These are phyloP conservation scores for Heteronetta atricapilla DNA, from an alignment of 2,113 vertebrate species.

Conservation along the genomic window DNA sequence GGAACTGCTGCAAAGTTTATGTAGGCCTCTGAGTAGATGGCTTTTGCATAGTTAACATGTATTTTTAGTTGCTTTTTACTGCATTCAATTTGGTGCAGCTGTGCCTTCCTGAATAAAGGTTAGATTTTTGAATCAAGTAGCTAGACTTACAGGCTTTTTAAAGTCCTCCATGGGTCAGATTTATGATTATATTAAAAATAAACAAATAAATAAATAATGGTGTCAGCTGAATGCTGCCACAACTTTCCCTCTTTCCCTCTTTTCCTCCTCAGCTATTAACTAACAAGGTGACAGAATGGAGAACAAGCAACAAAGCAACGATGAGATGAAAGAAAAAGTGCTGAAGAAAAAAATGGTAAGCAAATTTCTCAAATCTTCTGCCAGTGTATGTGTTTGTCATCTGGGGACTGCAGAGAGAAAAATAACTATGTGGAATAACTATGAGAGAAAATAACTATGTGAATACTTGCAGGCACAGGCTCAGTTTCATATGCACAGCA, in stretches of 20 bases:
- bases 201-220: not conserved
- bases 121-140: not conserved
- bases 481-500: not conserved
- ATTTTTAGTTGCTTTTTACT: not conserved
- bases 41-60: not conserved
- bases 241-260: not conserved
- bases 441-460: too few relatives aligned
- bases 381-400: not conserved
- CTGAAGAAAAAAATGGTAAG: slow-evolving; percentile 67
- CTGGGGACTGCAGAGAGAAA: not conserved
- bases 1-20: not conserved
- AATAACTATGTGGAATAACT: not conserved
- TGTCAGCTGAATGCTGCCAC: not conserved
- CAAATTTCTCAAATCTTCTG: not conserved
- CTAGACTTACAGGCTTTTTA: not conserved
- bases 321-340: not conserved
- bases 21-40: not conserved
- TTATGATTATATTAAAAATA: not conserved
- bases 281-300: slow-evolving; percentile 8
- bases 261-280: slow-evolving; percentile 6
- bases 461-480: not conserved
- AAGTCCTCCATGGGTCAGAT: not conserved
- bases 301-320: not conserved
- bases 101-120: not conserved
- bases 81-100: not conserved